Evolutionary conservation across 2,797 vertebrate genomes (phyloP), one percentile per base, ranked within the genome.

Genomic region (Selene dorsalis): DNA sequence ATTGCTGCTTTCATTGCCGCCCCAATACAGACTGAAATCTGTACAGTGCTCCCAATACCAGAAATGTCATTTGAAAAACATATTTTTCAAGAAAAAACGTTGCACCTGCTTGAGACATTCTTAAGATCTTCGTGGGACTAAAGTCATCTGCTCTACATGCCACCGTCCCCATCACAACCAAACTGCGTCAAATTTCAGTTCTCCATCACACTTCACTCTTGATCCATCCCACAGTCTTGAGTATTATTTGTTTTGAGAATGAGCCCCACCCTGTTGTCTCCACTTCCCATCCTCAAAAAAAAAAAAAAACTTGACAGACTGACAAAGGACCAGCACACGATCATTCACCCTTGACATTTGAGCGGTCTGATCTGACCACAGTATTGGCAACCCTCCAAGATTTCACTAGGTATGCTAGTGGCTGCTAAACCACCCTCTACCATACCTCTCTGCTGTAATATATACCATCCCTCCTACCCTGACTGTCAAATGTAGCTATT

Each of bases 341-440:
- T 5, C 10, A 6, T 43, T 60, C 2, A n/a, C 53, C 63, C 39
- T 70, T 69, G 52, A 87, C 75, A 60, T 80, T n/a, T 68, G 39
- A 76, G 72, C 67, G 38, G 74, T 48, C 24, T 48, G 57, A 58
- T 59, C 57, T 43, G 4, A 65, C 13, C 50, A 35, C 72, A 73
- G 35, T 17, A 11, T 13, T 77, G 41, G 59, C n/a, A 53, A 57
- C 57, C 39, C 22, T 12, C 14, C 11, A n/a, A 64, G 17, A 56
- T 26, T 57, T 45, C 32, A 35, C 32, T 4, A 4, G 22, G 32
- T 28, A 48, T 11, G 4, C 32, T 35, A 35, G 6, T 35, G 32
- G 32, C 60, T 20, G 4, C 14, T 57, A 28, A 60, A 50, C 7
- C 56, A 22, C 7, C 22, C 17, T 58, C 58, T 68, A 24, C 56